These are phyloP conservation scores for Acheta domesticus DNA, from an alignment of 2,888 invertebrate genomes.

Conservation along the genomic window DNA sequence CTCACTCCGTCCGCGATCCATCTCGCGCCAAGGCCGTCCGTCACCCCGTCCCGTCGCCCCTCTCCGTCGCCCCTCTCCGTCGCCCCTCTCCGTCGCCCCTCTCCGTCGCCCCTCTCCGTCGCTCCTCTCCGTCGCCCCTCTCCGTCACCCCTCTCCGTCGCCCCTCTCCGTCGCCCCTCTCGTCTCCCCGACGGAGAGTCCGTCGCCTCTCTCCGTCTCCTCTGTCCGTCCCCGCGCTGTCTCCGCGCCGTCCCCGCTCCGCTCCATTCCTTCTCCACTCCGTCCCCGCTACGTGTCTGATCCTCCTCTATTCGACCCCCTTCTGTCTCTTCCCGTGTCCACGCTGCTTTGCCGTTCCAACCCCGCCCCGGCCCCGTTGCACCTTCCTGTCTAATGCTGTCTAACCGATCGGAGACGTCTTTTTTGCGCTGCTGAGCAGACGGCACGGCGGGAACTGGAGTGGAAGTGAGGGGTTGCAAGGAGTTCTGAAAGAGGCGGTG, in stretches of 20 bases:
- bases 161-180: background rate
- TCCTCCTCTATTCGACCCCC: background rate
- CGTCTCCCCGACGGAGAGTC: background rate
- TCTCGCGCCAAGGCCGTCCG: background rate
- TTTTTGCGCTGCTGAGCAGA: too few relatives aligned
- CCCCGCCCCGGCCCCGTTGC: too few relatives aligned
- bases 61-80: background rate
- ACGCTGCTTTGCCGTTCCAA: too few relatives aligned
- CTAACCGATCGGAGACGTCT: too few relatives aligned
- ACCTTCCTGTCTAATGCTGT: too few relatives aligned
- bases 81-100: background rate
- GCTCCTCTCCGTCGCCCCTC: background rate
- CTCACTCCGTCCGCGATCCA: background rate
- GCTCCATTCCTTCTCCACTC: background rate
- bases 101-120: background rate
- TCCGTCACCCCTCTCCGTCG: background rate
- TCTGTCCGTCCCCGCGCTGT: background rate
- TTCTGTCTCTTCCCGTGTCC: too few relatives aligned
- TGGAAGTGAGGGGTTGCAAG: too few relatives aligned
- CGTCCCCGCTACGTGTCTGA: background rate
- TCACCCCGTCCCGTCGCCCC: background rate
- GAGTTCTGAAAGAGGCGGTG: too few relatives aligned
- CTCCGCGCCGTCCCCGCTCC: background rate
- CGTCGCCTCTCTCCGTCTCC: background rate
- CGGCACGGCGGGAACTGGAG: too few relatives aligned